These are phyloP conservation scores for Watsonalla binaria DNA, from an alignment of 2,888 invertebrate species.

Conservation along the genomic window DNA sequence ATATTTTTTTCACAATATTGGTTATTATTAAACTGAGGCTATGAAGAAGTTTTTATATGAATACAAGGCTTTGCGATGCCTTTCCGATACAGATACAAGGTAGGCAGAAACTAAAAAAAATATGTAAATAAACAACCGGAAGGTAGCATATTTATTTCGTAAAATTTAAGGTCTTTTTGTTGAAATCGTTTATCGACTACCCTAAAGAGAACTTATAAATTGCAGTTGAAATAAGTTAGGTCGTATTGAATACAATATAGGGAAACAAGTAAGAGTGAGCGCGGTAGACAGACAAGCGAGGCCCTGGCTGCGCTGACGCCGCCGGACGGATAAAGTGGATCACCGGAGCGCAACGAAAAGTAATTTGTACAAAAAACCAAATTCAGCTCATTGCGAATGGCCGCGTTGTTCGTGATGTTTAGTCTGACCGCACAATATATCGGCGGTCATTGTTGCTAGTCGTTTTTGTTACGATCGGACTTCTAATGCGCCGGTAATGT, in stretches of 20 bases:
- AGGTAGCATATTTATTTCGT: too few species aligned
- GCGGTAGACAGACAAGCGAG: conserved; percentile 40
- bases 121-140: conserved; percentile 31
- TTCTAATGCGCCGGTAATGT: conserved; percentile 68
- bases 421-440: conserved; percentile 77
- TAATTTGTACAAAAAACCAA: conserved; percentile 77
- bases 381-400: conserved; percentile 75
- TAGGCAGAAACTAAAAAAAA: conserved; percentile 9
- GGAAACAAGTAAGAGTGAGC: conserved; percentile 29
- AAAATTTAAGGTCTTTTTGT: conserved; percentile 4
- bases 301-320: conserved; percentile 36
- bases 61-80: conserved; percentile 54
- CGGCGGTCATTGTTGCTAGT: conserved; percentile 71
- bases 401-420: conserved; percentile 72
- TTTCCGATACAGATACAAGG: conserved; percentile 41
- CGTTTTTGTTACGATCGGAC: conserved; percentile 59
- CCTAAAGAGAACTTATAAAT: conserved; percentile 16
- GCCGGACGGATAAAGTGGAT: conserved; percentile 60
- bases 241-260: conserved; percentile 33
- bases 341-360: conserved; percentile 76
- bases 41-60: conserved; percentile 70
- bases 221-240: conserved; percentile 5
- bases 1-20: background rate
- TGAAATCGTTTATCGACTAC: conserved; percentile 27
- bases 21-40: conserved; percentile 3